Conservation (phyloP, 2,888 invertebrate genomes). For the Palloptera scutellata region DNA sequence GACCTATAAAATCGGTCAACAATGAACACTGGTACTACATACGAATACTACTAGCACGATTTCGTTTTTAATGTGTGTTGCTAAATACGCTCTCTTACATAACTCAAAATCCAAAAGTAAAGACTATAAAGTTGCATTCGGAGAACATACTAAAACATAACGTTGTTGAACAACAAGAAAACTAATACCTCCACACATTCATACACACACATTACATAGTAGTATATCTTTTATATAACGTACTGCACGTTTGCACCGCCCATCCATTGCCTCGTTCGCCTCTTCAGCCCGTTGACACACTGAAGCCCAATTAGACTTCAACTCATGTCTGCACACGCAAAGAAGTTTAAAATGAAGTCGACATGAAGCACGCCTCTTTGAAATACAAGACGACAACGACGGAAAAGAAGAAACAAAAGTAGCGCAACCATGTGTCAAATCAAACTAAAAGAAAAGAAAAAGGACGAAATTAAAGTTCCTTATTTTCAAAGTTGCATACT, state of each 20-base stretch:
- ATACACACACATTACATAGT: background rate
- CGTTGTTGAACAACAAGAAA: slow-evolving; percentile 1
- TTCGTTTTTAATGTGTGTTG: no score
- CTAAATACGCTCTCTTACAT: background rate
- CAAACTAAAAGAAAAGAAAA: background rate
- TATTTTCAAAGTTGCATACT: no score
- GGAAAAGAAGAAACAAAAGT: background rate
- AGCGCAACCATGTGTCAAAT: background rate
- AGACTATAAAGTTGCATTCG: background rate
- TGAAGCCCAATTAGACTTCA: slow-evolving; percentile 55
- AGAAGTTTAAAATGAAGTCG: background rate
- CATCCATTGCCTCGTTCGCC: slow-evolving; percentile 13
- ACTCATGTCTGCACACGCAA: slow-evolving; percentile 32
- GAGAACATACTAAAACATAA: background rate
- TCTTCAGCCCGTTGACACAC: slow-evolving; percentile 52
- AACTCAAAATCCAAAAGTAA: background rate
- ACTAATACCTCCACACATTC: background rate
- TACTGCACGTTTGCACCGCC: background rate
- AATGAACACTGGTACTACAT: slow-evolving; percentile 19
- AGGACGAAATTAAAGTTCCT: no score
- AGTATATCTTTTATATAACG: no score
- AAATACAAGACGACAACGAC: no score
- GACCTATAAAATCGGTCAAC: slow-evolving; percentile 41
- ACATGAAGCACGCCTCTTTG: background rate
- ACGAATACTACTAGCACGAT: background rate